Evolutionary conservation across 2,797 vertebrate genomes (phyloP).

Genomic region (Hydrocynus forskahlii): DNA sequence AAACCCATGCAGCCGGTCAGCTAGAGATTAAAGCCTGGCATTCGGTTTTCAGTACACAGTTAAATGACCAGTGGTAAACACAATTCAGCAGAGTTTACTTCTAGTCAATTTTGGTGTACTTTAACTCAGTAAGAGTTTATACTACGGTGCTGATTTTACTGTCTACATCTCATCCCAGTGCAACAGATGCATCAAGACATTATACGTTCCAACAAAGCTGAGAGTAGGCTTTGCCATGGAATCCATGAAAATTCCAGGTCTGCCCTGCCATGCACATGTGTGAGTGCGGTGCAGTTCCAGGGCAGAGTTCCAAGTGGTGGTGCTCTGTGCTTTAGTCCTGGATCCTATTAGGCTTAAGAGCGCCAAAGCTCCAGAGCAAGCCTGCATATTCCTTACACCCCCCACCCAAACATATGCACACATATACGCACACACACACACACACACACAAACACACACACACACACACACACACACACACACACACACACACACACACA

Average conservation of each 20-base stretch:
- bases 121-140: conserved; percentile 1
- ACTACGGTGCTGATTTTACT: neutral
- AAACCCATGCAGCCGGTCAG: neutral
- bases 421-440: neutral
- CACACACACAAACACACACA: too few species aligned
- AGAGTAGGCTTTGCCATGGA: conserved; percentile 26
- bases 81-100: neutral
- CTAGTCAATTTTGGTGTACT: neutral
- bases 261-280: conserved; percentile 29
- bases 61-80: neutral
- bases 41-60: neutral
- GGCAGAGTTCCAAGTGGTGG: conserved; percentile 52
- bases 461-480: neutral
- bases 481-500: conserved; percentile 17
- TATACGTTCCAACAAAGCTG: conserved; percentile 21
- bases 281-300: conserved; percentile 36
- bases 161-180: conserved; percentile 3
- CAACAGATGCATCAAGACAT: conserved; percentile 40
- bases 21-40: neutral
- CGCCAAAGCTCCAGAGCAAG: conserved; percentile 37
- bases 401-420: conserved; percentile 36
- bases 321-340: conserved; percentile 33
- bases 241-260: conserved; percentile 41
- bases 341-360: conserved; percentile 54
- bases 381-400: conserved; percentile 39